Conservation (phyloP, 2,113 vertebrate species). For the Tursiops truncatus region DNA sequence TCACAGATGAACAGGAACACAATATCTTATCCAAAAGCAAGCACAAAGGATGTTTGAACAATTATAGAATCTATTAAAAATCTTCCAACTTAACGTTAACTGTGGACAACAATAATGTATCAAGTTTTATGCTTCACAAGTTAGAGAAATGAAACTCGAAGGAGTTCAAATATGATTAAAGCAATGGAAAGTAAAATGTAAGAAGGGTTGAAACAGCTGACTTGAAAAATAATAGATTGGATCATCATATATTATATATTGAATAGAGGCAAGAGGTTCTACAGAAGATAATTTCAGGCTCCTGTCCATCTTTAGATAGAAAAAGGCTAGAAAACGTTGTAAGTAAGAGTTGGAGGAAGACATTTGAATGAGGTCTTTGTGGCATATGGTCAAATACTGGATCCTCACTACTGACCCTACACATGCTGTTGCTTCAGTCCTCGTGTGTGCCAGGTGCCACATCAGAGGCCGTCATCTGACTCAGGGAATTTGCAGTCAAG, state of each 20-base stretch:
- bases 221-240: neutral
- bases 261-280: neutral
- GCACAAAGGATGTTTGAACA: neutral
- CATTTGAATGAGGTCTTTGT: neutral
- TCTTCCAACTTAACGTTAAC: conserved; percentile 13
- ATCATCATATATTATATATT: neutral
- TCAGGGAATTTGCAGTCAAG: neutral
- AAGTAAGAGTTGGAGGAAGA: neutral
- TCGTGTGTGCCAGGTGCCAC: neutral
- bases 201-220: neutral
- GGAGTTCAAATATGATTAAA: neutral
- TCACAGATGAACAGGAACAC: neutral
- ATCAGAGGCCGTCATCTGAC: neutral
- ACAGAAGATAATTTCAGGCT: neutral
- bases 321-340: neutral
- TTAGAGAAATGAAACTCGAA: neutral
- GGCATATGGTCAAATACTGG: neutral
- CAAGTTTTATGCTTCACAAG: neutral
- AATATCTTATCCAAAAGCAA: neutral
- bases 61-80: neutral
- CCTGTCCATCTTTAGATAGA: neutral
- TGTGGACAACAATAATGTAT: neutral
- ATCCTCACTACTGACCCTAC: neutral
- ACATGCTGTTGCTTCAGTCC: neutral
- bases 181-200: neutral